A percentile compares a stretch with the other conserved stretches of the same genome.
These are phyloP conservation scores for Allenopithecus nigroviridis DNA, from an alignment of 2,797 vertebrate species.

Conservation along the genomic window DNA sequence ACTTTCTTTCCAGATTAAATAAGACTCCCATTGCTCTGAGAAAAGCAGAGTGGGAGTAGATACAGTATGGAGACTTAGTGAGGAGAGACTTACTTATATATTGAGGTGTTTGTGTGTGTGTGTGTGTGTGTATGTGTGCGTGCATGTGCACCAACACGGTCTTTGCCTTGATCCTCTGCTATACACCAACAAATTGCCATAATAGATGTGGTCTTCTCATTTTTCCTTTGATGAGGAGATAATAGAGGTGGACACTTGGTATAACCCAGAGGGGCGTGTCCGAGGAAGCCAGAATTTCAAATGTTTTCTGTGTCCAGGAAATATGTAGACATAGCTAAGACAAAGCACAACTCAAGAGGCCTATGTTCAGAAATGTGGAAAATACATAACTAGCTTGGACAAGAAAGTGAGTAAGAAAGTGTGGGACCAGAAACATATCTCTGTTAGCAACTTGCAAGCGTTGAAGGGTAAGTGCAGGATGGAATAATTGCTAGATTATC, in stretches of 20 bases:
- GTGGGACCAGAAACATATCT: not conserved
- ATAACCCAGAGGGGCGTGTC: not conserved
- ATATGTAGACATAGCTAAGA: not conserved
- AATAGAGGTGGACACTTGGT: not conserved
- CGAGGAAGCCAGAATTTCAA: not conserved
- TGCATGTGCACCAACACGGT: no score
- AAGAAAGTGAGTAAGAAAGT: not conserved
- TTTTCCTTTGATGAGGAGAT: not conserved
- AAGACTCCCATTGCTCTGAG: not conserved
- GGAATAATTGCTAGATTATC: not conserved
- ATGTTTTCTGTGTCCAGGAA: not conserved
- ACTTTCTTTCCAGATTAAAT: not conserved
- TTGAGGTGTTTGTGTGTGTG: not conserved
- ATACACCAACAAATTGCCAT: not conserved
- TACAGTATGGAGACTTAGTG: not conserved
- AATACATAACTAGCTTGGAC: not conserved
- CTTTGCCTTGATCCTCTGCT: not conserved
- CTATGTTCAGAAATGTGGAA: not conserved
- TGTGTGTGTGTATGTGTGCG: fast-evolving
- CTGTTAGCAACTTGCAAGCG: not conserved
- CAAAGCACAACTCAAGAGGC: not conserved
- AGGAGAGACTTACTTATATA: not conserved
- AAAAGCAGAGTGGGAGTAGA: not conserved
- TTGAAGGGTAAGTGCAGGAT: not conserved
- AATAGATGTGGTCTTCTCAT: not conserved